Conservation (phyloP, 2,797 vertebrate genomes). For the Poeciliopsis turneri region DNA sequence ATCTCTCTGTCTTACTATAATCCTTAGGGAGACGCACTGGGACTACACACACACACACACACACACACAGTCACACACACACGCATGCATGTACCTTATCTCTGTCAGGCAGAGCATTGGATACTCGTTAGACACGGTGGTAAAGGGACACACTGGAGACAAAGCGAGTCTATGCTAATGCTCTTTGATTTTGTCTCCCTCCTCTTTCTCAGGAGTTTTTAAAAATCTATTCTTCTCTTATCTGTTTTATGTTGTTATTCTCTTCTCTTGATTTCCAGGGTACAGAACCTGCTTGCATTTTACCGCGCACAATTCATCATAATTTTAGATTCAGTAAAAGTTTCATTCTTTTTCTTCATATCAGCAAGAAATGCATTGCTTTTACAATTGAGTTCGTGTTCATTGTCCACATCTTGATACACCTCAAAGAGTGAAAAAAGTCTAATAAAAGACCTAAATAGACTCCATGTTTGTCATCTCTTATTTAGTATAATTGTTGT, state of each 20-base stretch:
- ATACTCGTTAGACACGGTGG: slow-evolving; percentile 80
- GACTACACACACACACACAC: slow-evolving; percentile 47
- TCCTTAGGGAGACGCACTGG: slow-evolving; percentile 57
- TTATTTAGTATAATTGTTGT: not conserved
- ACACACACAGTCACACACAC: slow-evolving; percentile 42
- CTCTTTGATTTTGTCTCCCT: slow-evolving; percentile 74
- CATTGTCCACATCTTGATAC: not conserved
- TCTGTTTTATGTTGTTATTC: slow-evolving; percentile 37
- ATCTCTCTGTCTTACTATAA: slow-evolving; percentile 67
- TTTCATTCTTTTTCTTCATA: not conserved
- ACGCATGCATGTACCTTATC: slow-evolving; percentile 56
- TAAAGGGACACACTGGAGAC: slow-evolving; percentile 76
- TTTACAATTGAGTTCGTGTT: not conserved
- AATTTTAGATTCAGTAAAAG: not conserved
- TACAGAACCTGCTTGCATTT: not conserved
- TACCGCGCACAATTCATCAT: not conserved
- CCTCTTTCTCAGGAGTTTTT: slow-evolving; percentile 47
- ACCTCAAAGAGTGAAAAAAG: not conserved
- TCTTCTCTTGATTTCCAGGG: slow-evolving; percentile 14
- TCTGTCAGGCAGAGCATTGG: slow-evolving; percentile 78
- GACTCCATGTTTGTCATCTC: not conserved
- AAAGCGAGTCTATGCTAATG: slow-evolving; percentile 80
- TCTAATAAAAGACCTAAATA: not conserved
- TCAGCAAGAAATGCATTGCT: not conserved
- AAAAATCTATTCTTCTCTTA: slow-evolving; percentile 53